phyloP scores from a whole-genome alignment of 2,113 vertebrate species.

The Pandion haliaetus region DNA sequence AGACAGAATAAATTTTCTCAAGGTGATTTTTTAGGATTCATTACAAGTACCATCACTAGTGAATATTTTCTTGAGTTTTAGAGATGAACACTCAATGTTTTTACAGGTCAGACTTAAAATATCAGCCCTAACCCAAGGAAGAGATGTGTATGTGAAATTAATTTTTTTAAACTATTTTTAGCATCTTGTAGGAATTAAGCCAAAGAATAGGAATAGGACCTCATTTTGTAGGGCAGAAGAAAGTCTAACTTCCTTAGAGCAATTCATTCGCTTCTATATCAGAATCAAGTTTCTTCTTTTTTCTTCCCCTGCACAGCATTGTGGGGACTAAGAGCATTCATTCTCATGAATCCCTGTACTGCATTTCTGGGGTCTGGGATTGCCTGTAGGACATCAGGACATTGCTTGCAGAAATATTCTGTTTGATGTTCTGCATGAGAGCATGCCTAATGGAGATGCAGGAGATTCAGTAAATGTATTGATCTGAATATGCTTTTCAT shows the following conservation, averaged over 20 bases:
- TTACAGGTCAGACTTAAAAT: not conserved
- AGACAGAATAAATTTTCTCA: not conserved
- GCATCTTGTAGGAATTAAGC: not conserved
- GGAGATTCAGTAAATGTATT: not conserved
- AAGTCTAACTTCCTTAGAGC: not conserved
- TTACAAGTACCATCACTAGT: not conserved
- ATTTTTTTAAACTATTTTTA: not conserved
- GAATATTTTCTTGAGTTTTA: not conserved
- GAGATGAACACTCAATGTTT: not conserved
- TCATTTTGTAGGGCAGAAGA: not conserved
- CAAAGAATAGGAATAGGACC: not conserved
- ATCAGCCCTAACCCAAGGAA: not conserved
- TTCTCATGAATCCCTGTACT: not conserved
- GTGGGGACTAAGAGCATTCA: not conserved
- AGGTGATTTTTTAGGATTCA: not conserved
- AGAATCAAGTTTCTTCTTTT: not conserved
- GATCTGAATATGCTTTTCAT: not conserved
- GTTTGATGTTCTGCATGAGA: not conserved
- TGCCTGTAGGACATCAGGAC: not conserved
- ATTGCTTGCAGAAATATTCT: not conserved
- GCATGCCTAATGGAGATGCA: rapidly evolving
- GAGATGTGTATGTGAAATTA: not conserved
- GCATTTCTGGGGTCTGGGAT: not conserved
- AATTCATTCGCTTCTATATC: not conserved
- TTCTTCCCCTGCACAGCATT: not conserved